Conservation (phyloP, 2,113 vertebrate species). For the Ictalurus punctatus region DNA sequence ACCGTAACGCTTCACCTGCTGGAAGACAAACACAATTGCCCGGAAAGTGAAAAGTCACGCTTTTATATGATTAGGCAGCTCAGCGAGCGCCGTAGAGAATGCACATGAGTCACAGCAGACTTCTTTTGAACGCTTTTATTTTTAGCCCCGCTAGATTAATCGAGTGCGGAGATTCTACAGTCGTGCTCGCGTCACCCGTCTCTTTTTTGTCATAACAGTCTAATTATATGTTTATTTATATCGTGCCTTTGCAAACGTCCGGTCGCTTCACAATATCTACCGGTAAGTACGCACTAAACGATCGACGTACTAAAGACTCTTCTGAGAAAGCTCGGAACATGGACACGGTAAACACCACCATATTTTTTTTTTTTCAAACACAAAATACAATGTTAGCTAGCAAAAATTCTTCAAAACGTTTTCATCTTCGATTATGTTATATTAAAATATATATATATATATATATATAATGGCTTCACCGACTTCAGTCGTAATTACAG, state of each 20-base stretch:
- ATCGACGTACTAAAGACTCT: background rate
- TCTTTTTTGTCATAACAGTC: background rate
- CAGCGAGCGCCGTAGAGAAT: slow-evolving; percentile 39
- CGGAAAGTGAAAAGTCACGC: slow-evolving; percentile 37
- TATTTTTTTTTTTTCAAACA: too few species aligned
- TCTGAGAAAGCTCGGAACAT: background rate
- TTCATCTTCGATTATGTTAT: too few species aligned
- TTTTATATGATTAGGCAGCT: slow-evolving; percentile 30
- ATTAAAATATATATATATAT: too few species aligned
- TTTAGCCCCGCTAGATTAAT: slow-evolving; percentile 43
- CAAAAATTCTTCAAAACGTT: too few species aligned
- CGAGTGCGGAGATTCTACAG: slow-evolving; percentile 40
- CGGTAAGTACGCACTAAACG: background rate
- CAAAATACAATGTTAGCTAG: too few species aligned
- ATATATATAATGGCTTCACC: too few species aligned
- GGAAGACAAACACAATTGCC: slow-evolving; percentile 19
- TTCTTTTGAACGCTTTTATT: slow-evolving; percentile 44
- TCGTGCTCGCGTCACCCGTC: slow-evolving; percentile 5
- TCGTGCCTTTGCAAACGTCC: background rate
- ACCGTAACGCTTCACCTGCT: slow-evolving; percentile 19
- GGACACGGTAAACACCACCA: background rate
- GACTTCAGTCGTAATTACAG: too few species aligned
- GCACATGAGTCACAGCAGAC: slow-evolving; percentile 49
- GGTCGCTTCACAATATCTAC: background rate
- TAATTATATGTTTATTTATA: slow-evolving; percentile 10